Evolutionary conservation across 2,888 invertebrate species (phyloP).

Genomic region (Gymnocheta viridis): DNA sequence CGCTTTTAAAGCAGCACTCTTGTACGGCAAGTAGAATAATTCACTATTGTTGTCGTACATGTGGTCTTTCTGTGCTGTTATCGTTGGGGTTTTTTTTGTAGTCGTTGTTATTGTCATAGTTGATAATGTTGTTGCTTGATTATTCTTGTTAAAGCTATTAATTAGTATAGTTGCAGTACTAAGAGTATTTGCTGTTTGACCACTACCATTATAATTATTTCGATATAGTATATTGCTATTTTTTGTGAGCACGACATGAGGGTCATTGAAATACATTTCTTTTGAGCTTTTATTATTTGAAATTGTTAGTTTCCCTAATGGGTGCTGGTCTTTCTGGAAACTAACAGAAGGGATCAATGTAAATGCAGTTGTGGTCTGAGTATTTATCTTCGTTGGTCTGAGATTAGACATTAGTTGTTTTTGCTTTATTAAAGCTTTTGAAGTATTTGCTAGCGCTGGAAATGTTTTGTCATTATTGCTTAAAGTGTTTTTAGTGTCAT

Average conservation of each 20-base stretch:
- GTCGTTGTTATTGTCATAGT: slow-evolving; percentile 8
- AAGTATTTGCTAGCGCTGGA: not conserved
- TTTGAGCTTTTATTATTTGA: slow-evolving; percentile 16
- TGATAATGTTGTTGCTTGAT: slow-evolving; percentile 26
- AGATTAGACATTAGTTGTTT: not conserved
- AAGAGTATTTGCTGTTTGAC: slow-evolving; percentile 6
- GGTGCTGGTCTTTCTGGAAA: not conserved
- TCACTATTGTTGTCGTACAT: slow-evolving; percentile 51
- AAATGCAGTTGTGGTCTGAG: not conserved
- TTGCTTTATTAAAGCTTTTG: not conserved
- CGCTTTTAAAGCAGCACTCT: slow-evolving; percentile 59
- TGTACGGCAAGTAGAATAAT: slow-evolving; percentile 51
- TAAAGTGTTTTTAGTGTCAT: not conserved
- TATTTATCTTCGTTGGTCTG: not conserved
- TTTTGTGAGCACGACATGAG: not conserved
- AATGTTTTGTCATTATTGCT: not conserved
- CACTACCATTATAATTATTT: slow-evolving; percentile 34
- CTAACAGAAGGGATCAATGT: not conserved
- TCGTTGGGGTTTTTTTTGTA: slow-evolving; percentile 17
- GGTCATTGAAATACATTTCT: slow-evolving; percentile 1
- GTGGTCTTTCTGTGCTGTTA: slow-evolving; percentile 35
- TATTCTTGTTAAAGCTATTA: slow-evolving; percentile 33
- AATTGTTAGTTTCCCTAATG: slow-evolving; percentile 10
- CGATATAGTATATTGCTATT: not conserved
- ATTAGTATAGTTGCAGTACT: slow-evolving; percentile 16